Evolutionary conservation across 2,113 vertebrate species (phyloP).

Genomic region (Gambusia holbrooki): DNA sequence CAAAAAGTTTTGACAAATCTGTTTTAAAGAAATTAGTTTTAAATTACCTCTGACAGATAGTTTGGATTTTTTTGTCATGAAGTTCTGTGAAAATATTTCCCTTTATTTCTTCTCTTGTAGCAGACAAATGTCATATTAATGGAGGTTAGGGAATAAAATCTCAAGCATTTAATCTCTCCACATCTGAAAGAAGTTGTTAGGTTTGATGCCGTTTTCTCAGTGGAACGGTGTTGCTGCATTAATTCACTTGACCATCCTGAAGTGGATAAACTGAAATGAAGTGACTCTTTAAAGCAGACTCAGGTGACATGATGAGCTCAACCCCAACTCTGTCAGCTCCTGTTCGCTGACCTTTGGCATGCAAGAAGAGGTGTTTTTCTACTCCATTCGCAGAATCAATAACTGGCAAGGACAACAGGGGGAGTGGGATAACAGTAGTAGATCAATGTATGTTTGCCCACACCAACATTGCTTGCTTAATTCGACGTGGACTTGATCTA

Average conservation of each 20-base stretch:
- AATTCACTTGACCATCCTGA: background rate
- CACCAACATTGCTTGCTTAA: conserved; percentile 23
- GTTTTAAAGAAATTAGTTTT: too few relatives aligned
- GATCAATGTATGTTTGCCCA: conserved; percentile 30
- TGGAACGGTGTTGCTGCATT: background rate
- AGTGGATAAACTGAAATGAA: background rate
- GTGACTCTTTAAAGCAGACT: conserved; percentile 16
- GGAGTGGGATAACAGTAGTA: conserved; percentile 42
- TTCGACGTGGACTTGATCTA: conserved; percentile 3
- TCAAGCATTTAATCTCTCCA: too few relatives aligned
- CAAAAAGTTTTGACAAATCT: too few relatives aligned
- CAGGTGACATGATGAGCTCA: conserved; percentile 45
- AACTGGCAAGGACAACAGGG: conserved; percentile 41
- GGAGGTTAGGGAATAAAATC: too few relatives aligned
- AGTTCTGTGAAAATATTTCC: too few relatives aligned
- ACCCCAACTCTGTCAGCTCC: conserved; percentile 54
- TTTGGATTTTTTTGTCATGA: too few relatives aligned
- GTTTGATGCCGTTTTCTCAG: background rate
- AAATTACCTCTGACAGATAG: too few relatives aligned
- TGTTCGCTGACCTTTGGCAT: conserved; percentile 63
- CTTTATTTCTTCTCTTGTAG: too few relatives aligned
- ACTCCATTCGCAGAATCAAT: conserved; percentile 65
- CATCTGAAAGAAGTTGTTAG: too few relatives aligned
- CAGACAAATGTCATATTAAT: too few relatives aligned
- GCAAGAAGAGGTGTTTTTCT: conserved; percentile 61